Conservation (phyloP, 2,797 vertebrate species). For the Poliocrania exsul region DNA sequence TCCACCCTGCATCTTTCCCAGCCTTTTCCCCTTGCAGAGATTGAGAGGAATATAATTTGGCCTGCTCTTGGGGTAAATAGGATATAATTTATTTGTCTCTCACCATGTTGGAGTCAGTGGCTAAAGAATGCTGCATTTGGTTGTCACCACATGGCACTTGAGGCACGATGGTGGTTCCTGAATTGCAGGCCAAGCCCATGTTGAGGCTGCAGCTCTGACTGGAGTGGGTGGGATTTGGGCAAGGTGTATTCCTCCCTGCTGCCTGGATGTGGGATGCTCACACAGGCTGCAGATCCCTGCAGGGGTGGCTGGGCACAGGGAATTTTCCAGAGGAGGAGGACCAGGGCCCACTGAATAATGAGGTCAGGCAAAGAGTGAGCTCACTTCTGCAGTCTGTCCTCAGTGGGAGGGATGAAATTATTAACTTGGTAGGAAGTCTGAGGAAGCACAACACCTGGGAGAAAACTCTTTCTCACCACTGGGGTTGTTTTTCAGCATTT, state of each 20-base stretch:
- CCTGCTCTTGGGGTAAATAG: background rate
- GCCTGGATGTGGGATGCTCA: background rate
- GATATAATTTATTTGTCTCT: background rate
- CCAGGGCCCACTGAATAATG: background rate
- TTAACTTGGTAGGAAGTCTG: background rate
- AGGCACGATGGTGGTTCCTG: background rate
- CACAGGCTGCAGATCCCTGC: background rate
- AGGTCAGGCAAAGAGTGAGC: background rate
- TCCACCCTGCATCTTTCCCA: background rate
- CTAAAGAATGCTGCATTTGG: background rate
- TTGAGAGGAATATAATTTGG: background rate
- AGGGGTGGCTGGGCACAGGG: background rate
- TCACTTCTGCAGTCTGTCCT: background rate
- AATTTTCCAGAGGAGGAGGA: background rate
- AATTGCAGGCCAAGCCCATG: background rate
- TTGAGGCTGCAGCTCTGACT: rapidly evolving
- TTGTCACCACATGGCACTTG: background rate
- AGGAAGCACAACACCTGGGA: background rate
- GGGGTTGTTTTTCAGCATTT: background rate
- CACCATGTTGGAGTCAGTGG: background rate
- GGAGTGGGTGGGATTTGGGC: background rate
- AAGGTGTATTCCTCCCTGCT: background rate
- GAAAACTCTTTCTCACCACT: background rate
- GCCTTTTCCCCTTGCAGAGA: background rate
- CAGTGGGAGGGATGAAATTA: background rate